Conservation (phyloP, 2,113 vertebrate species). For the Cromileptes altivelis region DNA sequence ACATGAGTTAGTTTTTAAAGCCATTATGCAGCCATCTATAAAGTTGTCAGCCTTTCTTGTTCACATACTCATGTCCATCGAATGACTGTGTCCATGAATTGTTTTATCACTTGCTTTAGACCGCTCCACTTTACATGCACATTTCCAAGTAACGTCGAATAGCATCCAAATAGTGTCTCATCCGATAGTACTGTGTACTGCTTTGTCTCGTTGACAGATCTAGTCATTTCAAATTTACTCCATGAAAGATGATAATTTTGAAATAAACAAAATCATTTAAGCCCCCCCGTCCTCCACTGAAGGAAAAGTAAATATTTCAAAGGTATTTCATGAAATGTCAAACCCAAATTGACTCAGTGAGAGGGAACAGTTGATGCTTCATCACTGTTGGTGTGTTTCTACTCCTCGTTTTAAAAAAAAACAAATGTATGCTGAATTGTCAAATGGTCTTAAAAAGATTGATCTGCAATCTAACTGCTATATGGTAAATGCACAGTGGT, state of each 20-base stretch:
- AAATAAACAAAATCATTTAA: conserved; percentile 46
- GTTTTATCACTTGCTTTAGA: conserved; percentile 62
- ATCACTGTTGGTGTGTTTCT: conserved; percentile 51
- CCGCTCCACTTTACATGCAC: conserved; percentile 56
- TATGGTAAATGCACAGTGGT: conserved; percentile 72
- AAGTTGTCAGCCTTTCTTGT: conserved; percentile 66
- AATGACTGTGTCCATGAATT: conserved; percentile 66
- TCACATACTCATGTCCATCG: conserved; percentile 60
- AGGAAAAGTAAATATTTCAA: conserved; percentile 31
- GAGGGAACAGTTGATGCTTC: conserved; percentile 44
- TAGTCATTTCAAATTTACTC: conserved; percentile 57
- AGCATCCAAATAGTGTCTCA: conserved; percentile 64
- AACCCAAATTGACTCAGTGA: conserved; percentile 29
- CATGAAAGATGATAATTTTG: conserved; percentile 38
- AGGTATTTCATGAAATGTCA: conserved; percentile 31
- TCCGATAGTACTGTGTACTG: conserved; percentile 64
- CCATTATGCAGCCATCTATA: conserved; percentile 76
- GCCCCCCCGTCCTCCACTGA: conserved; percentile 53
- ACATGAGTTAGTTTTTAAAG: conserved; percentile 75
- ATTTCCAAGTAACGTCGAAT: conserved; percentile 56
- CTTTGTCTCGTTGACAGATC: conserved; percentile 67
- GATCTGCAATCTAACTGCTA: conserved; percentile 62
- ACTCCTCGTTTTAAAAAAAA: conserved; percentile 34
- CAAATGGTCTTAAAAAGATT: conserved; percentile 12
- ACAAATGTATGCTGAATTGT: not conserved